Evolutionary conservation across 2,113 vertebrate genomes (phyloP).

Genomic region (Cepphus grylle): DNA sequence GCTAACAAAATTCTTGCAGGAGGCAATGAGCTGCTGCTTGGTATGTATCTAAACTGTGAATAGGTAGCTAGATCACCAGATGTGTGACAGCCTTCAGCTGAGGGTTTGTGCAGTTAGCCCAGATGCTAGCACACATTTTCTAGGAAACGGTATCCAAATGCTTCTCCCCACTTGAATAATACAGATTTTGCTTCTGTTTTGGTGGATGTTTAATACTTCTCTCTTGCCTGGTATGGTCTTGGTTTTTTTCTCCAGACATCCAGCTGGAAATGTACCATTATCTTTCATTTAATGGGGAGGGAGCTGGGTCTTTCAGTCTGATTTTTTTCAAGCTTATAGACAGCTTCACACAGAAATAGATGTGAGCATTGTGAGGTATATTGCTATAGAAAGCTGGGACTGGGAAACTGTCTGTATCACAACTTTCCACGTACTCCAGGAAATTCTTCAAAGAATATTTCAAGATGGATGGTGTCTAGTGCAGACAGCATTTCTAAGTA

Average conservation of each 20-base stretch:
- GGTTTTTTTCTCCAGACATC: background rate
- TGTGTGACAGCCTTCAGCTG: background rate
- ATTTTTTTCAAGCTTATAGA: background rate
- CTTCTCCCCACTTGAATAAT: background rate
- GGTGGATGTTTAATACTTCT: background rate
- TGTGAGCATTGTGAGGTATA: background rate
- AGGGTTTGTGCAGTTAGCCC: background rate
- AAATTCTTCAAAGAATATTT: background rate
- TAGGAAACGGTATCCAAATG: background rate
- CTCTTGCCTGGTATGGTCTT: background rate
- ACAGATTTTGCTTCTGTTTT: slow-evolving; percentile 1
- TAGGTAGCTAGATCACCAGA: background rate
- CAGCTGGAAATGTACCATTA: background rate
- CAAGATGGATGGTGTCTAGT: background rate
- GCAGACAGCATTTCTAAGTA: background rate
- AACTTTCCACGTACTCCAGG: background rate
- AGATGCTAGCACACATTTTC: background rate
- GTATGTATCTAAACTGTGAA: background rate
- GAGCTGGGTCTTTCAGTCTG: background rate
- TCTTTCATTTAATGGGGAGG: background rate
- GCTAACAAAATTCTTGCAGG: background rate
- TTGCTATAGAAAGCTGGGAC: background rate
- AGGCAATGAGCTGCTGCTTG: background rate
- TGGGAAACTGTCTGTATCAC: background rate
- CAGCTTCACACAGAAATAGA: background rate